A percentile compares a stretch with the other conserved stretches of the same genome.
Evolutionary conservation across 2,113 vertebrate species (phyloP).

Genomic region (Calypte anna): DNA sequence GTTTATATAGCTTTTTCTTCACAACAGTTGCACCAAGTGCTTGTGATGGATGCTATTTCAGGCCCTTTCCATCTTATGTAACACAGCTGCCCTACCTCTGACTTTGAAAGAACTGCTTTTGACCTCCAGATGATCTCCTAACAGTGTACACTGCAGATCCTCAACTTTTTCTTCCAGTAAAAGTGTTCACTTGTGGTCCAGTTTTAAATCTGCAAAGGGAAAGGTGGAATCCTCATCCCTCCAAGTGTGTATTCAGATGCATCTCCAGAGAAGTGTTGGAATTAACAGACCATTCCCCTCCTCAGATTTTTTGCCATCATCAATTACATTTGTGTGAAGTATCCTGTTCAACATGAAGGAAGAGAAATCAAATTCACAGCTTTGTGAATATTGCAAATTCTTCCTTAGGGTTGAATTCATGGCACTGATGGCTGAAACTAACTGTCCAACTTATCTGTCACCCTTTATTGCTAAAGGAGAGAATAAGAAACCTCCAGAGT

Average conservation of each 20-base stretch:
- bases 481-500: not conserved
- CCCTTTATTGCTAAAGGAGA: not conserved
- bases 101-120: not conserved
- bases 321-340: not conserved
- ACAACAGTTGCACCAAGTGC: not conserved
- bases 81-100: not conserved
- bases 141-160: accelerated
- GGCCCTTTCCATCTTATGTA: constrained; percentile 1
- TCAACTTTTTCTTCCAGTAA: not conserved
- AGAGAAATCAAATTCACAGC: not conserved
- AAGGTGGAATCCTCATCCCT: not conserved
- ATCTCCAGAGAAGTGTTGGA: not conserved
- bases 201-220: not conserved
- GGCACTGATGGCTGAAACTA: not conserved
- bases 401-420: not conserved
- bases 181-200: accelerated
- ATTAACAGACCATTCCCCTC: accelerated
- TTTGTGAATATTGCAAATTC: not conserved
- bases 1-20: not conserved
- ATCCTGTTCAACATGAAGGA: not conserved
- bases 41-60: not conserved
- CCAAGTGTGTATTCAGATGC: not conserved
- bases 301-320: not conserved
- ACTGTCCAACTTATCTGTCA: too few species aligned
- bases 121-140: not conserved